These are phyloP conservation scores for Drosophila hydei DNA, from an alignment of 1,140 invertebrate genomes.

Conservation along the genomic window DNA sequence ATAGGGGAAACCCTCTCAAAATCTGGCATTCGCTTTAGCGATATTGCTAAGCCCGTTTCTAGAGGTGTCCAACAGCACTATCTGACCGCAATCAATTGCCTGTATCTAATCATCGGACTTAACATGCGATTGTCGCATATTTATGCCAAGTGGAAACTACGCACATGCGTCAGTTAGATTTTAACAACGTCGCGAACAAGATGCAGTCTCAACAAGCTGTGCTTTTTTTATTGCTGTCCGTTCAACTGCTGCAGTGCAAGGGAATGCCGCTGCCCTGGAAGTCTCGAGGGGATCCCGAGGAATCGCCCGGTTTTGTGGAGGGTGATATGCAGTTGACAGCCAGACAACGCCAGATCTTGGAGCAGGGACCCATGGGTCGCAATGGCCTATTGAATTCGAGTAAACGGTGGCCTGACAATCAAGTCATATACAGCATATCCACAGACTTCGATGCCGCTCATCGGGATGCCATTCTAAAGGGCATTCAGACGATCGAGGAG, in stretches of 20 bases:
- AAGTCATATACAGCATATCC: constrained; percentile 87
- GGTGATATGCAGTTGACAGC: constrained; percentile 85
- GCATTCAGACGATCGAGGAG: constrained; percentile 57
- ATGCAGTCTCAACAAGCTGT: constrained; percentile 46
- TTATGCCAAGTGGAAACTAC: constrained; percentile 27
- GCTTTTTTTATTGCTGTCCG: constrained; percentile 32
- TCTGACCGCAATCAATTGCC: constrained; percentile 34
- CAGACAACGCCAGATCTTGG: constrained; percentile 65
- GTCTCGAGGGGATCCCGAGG: constrained; percentile 53
- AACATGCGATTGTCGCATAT: constrained; percentile 11
- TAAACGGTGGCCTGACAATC: constrained; percentile 86
- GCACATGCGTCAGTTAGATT: constrained; percentile 38
- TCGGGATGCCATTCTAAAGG: constrained; percentile 56
- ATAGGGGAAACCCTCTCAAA: not conserved
- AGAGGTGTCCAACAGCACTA: constrained; percentile 12
- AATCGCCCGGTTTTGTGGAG: constrained; percentile 68
- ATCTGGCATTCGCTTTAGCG: not conserved
- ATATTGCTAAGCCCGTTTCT: not conserved
- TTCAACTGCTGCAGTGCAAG: not conserved
- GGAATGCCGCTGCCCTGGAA: constrained; percentile 2
- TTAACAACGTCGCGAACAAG: constrained; percentile 42
- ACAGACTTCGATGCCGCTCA: constrained; percentile 68
- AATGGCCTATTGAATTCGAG: constrained; percentile 86
- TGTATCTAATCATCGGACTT: constrained; percentile 39
- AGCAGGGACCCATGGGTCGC: constrained; percentile 54